Conservation (phyloP, 2,797 vertebrate species). For the Anisognathus igniventris region DNA sequence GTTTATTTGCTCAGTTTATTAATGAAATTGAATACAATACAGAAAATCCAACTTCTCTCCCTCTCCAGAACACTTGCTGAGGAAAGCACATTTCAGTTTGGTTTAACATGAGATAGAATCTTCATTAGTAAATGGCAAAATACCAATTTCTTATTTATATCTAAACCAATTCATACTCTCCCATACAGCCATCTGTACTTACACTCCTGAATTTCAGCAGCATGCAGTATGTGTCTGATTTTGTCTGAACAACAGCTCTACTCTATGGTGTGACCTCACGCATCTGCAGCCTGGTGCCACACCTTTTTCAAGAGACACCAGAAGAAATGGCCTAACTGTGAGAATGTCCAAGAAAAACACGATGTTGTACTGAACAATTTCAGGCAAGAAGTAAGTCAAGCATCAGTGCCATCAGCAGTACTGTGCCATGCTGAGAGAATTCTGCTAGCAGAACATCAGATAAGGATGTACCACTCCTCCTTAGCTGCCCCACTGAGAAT, state of each 20-base stretch:
- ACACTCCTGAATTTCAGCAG: not conserved
- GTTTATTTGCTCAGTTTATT: slow-evolving; percentile 15
- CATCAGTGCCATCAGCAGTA: not conserved
- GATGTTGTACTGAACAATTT: not conserved
- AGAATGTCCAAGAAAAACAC: not conserved
- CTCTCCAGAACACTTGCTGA: not conserved
- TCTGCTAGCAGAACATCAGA: not conserved
- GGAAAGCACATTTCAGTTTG: not conserved
- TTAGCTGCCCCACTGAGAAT: not conserved
- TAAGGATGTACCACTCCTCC: not conserved
- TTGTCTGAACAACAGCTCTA: not conserved
- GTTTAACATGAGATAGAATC: not conserved
- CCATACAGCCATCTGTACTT: not conserved
- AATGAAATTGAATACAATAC: not conserved
- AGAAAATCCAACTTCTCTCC: not conserved
- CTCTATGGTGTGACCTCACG: not conserved
- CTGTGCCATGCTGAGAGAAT: not conserved
- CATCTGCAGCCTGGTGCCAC: not conserved
- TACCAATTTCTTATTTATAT: not conserved
- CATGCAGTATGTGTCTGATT: not conserved
- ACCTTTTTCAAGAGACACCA: not conserved
- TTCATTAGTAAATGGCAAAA: not conserved
- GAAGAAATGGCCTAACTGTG: not conserved
- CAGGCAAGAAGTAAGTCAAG: not conserved
- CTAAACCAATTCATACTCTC: not conserved